Percentiles rank a stretch among this genome's conserved stretches.
phyloP scores from a whole-genome alignment of 1,140 invertebrate genomes.

The Aphelinus certus region DNA sequence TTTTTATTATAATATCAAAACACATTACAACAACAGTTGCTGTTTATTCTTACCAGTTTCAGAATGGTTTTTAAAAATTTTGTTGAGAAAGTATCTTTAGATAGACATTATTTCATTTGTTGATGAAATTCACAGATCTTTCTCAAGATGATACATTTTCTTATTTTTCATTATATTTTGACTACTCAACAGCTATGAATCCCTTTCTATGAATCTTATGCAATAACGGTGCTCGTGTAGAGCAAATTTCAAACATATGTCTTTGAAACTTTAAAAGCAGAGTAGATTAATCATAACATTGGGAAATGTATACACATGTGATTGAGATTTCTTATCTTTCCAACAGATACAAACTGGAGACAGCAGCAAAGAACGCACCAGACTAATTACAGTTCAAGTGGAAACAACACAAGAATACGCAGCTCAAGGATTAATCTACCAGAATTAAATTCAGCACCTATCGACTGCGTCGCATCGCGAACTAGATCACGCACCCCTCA shows the following conservation, averaged over 20 bases:
- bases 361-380: constrained; percentile 56
- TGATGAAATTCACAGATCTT: not conserved
- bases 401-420: constrained; percentile 52
- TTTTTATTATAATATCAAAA: too few species aligned
- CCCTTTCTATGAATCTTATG: not conserved
- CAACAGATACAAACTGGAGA: constrained; percentile 59
- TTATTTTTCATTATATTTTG: too few species aligned
- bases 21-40: not conserved
- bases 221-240: not conserved
- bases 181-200: too few species aligned
- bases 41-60: not conserved
- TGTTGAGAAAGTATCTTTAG: not conserved
- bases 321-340: constrained; percentile 28
- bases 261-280: constrained; percentile 1
- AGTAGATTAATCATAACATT: constrained; percentile 19
- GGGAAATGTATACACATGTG: constrained; percentile 9
- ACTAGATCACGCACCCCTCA: constrained; percentile 62
- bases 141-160: too few species aligned
- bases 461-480: constrained; percentile 62
- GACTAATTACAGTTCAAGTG: constrained; percentile 51
- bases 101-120: not conserved
- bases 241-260: not conserved
- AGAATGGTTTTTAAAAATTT: not conserved
- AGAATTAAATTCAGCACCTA: constrained; percentile 55
- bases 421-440: constrained; percentile 48